Evolutionary conservation across 2,113 vertebrate genomes (phyloP).

Genomic region (Synchiropus splendidus): DNA sequence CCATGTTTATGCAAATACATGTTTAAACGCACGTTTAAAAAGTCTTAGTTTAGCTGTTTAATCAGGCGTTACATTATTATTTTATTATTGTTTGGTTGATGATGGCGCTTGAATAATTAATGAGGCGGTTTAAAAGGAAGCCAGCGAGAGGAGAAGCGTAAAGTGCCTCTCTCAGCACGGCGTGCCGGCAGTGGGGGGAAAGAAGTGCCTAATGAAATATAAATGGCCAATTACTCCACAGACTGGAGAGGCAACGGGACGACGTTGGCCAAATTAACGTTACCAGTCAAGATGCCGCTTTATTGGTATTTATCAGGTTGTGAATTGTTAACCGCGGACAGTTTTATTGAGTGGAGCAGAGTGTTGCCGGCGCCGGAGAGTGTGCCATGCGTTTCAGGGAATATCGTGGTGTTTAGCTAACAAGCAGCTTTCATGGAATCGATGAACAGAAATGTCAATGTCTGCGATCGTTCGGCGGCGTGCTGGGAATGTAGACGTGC

Average conservation of each 20-base stretch:
- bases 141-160: slow-evolving; percentile 41
- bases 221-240: slow-evolving; percentile 65
- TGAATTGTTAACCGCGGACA: slow-evolving; percentile 17
- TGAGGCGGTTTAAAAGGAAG: slow-evolving; percentile 61
- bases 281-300: slow-evolving; percentile 50
- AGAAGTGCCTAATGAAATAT: slow-evolving; percentile 66
- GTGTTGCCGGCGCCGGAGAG: slow-evolving; percentile 7
- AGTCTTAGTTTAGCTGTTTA: slow-evolving; percentile 65
- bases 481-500: slow-evolving; percentile 6
- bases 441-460: slow-evolving; percentile 2
- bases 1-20: slow-evolving; percentile 67
- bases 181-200: slow-evolving; percentile 46
- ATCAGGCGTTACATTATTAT: slow-evolving; percentile 68
- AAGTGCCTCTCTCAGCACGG: slow-evolving; percentile 63
- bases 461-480: slow-evolving; percentile 3
- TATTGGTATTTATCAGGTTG: slow-evolving; percentile 46
- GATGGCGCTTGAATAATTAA: slow-evolving; percentile 67
- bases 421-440: slow-evolving; percentile 12
- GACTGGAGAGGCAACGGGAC: slow-evolving; percentile 53
- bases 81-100: slow-evolving; percentile 70
- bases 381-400: background rate
- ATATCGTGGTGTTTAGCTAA: slow-evolving; percentile 6
- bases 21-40: slow-evolving; percentile 67
- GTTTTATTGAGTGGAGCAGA: slow-evolving; percentile 1
- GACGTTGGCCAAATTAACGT: slow-evolving; percentile 48